Evolutionary conservation across 2,888 invertebrate genomes (phyloP).

Genomic region (Aspidiotus destructor): DNA sequence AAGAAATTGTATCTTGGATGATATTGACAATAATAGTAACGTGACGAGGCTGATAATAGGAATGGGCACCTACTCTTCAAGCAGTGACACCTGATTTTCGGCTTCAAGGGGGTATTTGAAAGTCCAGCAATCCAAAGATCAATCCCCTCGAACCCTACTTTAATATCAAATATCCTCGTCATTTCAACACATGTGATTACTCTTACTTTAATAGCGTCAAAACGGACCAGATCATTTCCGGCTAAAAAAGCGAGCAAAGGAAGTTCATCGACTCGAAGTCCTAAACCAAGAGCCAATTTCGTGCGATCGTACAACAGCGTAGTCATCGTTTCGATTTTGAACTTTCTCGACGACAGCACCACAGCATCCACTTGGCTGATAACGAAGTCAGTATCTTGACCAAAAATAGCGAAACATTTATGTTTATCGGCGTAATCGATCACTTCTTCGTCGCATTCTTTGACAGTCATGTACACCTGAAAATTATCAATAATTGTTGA

Average conservation of each 20-base stretch:
- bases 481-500: background rate
- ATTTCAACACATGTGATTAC: too few relatives aligned
- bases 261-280: conserved; percentile 38
- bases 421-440: conserved; percentile 39
- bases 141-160: too few relatives aligned
- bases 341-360: conserved; percentile 39
- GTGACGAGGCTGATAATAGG: too few relatives aligned
- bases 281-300: conserved; percentile 38
- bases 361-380: conserved; percentile 39
- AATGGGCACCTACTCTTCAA: too few relatives aligned
- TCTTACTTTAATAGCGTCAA: conserved; percentile 36
- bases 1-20: too few relatives aligned
- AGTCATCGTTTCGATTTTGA: conserved; percentile 39
- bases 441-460: conserved; percentile 41
- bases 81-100: too few relatives aligned
- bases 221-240: conserved; percentile 38
- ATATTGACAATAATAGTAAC: too few relatives aligned
- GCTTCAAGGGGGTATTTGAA: too few relatives aligned
- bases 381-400: conserved; percentile 41
- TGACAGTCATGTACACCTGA: conserved; percentile 38
- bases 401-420: conserved; percentile 40
- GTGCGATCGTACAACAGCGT: conserved; percentile 39
- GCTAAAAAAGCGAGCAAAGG: conserved; percentile 40
- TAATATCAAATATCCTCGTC: too few relatives aligned
- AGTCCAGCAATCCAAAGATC: too few relatives aligned